Percentiles rank a stretch among this genome's conserved stretches.
Conservation (phyloP, 2,888 invertebrate species). For the Xanthia togata region DNA sequence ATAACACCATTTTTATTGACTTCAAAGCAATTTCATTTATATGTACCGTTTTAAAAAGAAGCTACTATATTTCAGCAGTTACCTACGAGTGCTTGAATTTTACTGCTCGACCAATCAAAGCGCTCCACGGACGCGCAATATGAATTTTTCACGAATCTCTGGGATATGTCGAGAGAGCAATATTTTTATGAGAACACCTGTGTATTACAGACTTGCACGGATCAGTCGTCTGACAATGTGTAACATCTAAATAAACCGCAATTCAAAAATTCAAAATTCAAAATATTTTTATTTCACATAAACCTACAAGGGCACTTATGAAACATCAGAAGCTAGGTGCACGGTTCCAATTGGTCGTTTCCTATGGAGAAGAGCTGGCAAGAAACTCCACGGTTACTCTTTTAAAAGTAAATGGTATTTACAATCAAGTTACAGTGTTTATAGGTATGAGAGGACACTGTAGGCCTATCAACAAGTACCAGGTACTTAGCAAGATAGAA, state of each 20-base stretch:
- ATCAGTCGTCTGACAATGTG: conserved; percentile 2
- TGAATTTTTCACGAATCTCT: conserved; percentile 31
- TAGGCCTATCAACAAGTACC: too few relatives aligned
- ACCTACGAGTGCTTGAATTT: conserved; percentile 21
- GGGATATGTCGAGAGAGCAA: conserved; percentile 1
- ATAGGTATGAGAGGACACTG: too few relatives aligned
- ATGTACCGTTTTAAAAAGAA: conserved; percentile 14
- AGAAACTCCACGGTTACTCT: too few relatives aligned
- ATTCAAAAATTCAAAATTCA: too few relatives aligned
- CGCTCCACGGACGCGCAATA: conserved; percentile 12
- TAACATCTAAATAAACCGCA: neutral
- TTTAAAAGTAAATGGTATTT: too few relatives aligned
- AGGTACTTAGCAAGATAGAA: too few relatives aligned
- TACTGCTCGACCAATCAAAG: conserved; percentile 41
- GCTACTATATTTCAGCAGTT: conserved; percentile 7
- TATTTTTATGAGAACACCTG: conserved; percentile 17
- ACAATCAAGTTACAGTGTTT: too few relatives aligned
- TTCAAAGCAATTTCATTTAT: conserved; percentile 3
- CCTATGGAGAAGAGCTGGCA: too few relatives aligned
- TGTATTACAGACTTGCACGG: conserved; percentile 3
- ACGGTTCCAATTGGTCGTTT: too few relatives aligned
- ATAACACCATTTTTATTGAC: neutral
- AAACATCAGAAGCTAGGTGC: too few relatives aligned
- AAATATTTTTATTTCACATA: too few relatives aligned
- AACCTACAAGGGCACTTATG: too few relatives aligned